Percentiles rank a stretch among this genome's conserved stretches.
Conservation (phyloP, 2,888 invertebrate species). For the Copidosoma aretas region DNA sequence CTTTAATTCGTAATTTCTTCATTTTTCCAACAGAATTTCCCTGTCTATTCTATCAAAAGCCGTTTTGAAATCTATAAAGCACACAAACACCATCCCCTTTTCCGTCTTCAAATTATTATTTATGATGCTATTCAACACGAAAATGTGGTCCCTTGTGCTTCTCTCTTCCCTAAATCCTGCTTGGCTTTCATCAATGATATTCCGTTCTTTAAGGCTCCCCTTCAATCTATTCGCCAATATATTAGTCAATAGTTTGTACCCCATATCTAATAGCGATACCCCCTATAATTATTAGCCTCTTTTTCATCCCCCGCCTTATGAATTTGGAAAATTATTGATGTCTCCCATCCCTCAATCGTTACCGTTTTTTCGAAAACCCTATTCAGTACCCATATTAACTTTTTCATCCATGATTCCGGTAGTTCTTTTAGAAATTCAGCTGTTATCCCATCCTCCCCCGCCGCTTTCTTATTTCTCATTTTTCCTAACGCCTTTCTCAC, state of each 20-base stretch:
- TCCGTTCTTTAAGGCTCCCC: not conserved
- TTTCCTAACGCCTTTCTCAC: not conserved
- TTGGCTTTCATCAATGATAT: too few species aligned
- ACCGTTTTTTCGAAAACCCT: not conserved
- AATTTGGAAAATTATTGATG: not conserved
- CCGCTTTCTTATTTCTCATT: conserved; percentile 5
- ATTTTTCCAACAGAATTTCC: not conserved
- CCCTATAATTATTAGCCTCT: not conserved
- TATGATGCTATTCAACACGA: too few species aligned
- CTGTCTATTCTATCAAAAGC: not conserved
- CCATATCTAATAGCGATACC: not conserved
- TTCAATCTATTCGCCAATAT: not conserved
- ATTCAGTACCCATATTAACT: not conserved
- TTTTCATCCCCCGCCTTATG: not conserved
- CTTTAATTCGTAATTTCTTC: conserved; percentile 15
- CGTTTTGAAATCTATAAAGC: not conserved
- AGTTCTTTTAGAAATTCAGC: conserved; percentile 5
- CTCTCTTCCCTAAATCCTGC: not conserved
- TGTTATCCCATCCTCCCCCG: not conserved
- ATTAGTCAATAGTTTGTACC: not conserved
- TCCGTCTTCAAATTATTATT: not conserved
- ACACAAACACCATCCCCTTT: not conserved
- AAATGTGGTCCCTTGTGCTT: too few species aligned
- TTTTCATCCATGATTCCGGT: not conserved
- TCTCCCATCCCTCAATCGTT: not conserved